Percentiles rank a stretch among this genome's conserved stretches.
phyloP scores from a whole-genome alignment of 1,140 invertebrate species.

The Microplitis mediator region DNA sequence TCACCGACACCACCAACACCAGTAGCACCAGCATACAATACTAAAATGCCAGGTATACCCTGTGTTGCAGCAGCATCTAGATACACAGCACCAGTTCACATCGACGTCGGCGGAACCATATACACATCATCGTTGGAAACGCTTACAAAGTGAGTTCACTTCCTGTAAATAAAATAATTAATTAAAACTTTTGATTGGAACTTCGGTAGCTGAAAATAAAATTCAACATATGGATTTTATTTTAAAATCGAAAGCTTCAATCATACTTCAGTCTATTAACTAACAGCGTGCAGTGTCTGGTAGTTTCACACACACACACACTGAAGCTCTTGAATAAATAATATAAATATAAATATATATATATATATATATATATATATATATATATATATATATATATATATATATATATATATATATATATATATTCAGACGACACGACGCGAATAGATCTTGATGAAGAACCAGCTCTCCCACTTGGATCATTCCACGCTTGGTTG shows the following conservation, averaged over 20 bases:
- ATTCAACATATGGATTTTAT: too few relatives aligned
- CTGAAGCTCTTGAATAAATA: too few relatives aligned
- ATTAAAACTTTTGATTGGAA: background rate
- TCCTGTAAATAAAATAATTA: background rate
- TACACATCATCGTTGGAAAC: conserved; percentile 96
- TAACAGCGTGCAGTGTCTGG: too few relatives aligned
- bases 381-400: background rate
- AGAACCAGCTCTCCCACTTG: conserved; percentile 19
- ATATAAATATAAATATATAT: too few relatives aligned
- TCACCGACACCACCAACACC: conserved; percentile 68
- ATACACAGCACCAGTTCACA: conserved; percentile 94
- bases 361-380: too few relatives aligned
- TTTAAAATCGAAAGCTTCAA: too few relatives aligned
- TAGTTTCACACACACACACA: too few relatives aligned
- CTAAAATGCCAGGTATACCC: conserved; percentile 84
- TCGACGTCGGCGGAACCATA: conserved; percentile 95
- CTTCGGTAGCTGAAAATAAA: background rate
- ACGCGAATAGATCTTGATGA: conserved; percentile 5
- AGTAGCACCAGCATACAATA: conserved; percentile 63
- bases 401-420: background rate
- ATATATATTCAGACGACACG: background rate
- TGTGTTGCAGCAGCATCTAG: conserved; percentile 89
- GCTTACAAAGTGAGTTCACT: conserved; percentile 83
- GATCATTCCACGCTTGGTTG: conserved; percentile 35
- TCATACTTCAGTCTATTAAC: too few relatives aligned